phyloP scores from a whole-genome alignment of 1,140 invertebrate genomes.

The Uloborus diversus region DNA sequence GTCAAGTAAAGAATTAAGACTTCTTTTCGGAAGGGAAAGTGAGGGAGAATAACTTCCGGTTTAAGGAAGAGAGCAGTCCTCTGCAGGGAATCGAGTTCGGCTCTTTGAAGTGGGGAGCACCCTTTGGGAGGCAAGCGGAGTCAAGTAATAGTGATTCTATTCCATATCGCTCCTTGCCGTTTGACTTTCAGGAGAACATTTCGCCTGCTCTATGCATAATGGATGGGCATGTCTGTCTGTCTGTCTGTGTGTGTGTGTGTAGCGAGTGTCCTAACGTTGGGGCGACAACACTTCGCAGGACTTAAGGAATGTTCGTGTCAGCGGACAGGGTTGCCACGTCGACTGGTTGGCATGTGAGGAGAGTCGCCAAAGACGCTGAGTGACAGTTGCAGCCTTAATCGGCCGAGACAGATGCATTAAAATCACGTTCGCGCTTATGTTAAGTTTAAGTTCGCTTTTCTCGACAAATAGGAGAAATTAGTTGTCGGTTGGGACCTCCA shows the following conservation, averaged over 20 bases:
- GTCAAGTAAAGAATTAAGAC: no score
- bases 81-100: neutral
- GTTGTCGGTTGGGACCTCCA: neutral
- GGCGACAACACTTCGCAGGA: constrained; percentile 34
- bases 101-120: constrained; percentile 17
- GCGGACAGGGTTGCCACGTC: constrained; percentile 14
- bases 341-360: neutral
- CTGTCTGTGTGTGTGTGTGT: constrained; percentile 12
- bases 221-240: neutral
- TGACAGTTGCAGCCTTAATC: neutral
- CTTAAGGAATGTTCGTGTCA: constrained; percentile 26
- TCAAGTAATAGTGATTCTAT: constrained; percentile 52
- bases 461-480: neutral
- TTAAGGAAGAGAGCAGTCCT: constrained; percentile 20
- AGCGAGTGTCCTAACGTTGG: neutral
- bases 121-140: constrained; percentile 12
- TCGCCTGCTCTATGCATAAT: constrained; percentile 36
- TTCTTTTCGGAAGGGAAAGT: neutral
- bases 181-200: constrained; percentile 44
- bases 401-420: neutral
- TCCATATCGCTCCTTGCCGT: constrained; percentile 34
- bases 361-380: neutral
- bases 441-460: neutral
- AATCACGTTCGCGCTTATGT: neutral
- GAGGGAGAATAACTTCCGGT: constrained; percentile 41